Conservation (phyloP, 1,140 invertebrate species). For the Heliconius eleuchia region DNA sequence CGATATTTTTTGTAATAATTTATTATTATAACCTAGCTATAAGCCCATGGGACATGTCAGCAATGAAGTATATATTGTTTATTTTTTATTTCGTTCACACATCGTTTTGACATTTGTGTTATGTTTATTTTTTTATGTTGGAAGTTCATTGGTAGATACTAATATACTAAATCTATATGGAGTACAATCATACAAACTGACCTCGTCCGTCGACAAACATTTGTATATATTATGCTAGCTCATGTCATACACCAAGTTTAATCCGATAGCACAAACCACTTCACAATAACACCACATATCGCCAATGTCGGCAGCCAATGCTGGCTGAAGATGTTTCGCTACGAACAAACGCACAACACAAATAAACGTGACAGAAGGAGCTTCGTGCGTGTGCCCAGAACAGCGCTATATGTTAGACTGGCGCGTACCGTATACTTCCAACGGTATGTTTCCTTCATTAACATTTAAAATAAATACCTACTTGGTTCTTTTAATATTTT, state of each 20-base stretch:
- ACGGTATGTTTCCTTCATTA: conserved; percentile 55
- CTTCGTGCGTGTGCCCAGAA: conserved; percentile 60
- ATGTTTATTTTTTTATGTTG: no score
- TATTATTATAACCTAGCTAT: no score
- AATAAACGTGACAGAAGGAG: conserved; percentile 53
- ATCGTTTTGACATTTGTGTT: no score
- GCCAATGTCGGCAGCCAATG: conserved; percentile 58
- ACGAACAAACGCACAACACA: conserved; percentile 57
- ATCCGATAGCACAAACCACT: conserved; percentile 57
- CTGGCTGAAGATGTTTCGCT: conserved; percentile 53
- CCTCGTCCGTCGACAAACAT: conserved; percentile 77
- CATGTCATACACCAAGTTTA: conserved; percentile 54
- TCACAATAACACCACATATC: conserved; percentile 59
- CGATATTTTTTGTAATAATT: no score
- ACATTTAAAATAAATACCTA: conserved; percentile 24
- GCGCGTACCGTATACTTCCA: conserved; percentile 43
- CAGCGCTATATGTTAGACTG: conserved; percentile 64
- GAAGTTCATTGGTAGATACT: not conserved
- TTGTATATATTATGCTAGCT: conserved; percentile 56
- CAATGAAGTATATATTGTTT: no score
- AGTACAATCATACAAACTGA: conserved; percentile 45
- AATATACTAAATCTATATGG: not conserved
- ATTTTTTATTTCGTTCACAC: no score
- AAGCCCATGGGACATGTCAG: no score
- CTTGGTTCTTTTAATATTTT: not conserved